phyloP scores from a whole-genome alignment of 1,140 invertebrate species.

The Vanessa atalanta region DNA sequence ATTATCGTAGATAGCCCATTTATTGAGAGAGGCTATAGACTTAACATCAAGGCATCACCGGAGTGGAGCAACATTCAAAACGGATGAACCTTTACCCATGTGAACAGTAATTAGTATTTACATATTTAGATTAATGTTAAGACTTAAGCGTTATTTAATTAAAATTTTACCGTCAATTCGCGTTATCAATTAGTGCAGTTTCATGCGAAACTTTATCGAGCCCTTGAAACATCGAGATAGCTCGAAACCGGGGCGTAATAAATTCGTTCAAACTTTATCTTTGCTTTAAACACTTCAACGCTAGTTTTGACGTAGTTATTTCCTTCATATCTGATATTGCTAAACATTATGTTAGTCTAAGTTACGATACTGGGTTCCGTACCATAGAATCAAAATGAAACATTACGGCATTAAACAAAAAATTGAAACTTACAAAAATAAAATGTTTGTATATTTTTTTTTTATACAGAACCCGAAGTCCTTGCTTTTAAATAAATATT shows the following conservation, averaged over 20 bases:
- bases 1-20: too few species aligned
- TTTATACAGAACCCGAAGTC: too few species aligned
- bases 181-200: slow-evolving; percentile 22
- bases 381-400: too few species aligned
- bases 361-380: too few species aligned
- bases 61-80: too few species aligned
- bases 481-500: too few species aligned
- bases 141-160: background rate
- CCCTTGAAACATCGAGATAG: background rate
- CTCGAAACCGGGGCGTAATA: slow-evolving; percentile 8
- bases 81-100: too few species aligned
- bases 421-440: too few species aligned
- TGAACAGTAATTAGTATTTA: background rate
- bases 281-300: background rate
- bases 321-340: background rate
- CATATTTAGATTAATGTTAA: background rate
- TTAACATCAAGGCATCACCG: too few species aligned
- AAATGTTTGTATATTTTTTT: too few species aligned
- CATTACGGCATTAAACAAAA: too few species aligned
- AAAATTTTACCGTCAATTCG: background rate
- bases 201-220: slow-evolving; percentile 25
- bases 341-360: background rate
- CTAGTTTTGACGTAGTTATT: background rate
- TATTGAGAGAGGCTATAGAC: too few species aligned
- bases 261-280: slow-evolving; percentile 22